phyloP scores from a whole-genome alignment of 2,888 invertebrate genomes.

The Platerodrilus igneus region DNA sequence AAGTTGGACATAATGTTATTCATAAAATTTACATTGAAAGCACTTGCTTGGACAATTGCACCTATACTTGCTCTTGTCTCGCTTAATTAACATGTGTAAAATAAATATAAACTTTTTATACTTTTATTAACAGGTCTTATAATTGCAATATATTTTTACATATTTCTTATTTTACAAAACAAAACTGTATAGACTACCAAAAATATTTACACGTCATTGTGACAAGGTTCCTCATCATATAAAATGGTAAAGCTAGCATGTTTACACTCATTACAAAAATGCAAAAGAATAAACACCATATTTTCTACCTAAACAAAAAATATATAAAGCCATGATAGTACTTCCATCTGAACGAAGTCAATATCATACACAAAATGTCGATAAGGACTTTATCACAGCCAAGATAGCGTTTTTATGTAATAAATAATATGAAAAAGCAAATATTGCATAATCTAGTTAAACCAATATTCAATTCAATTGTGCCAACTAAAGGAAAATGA shows the following conservation, averaged over 20 bases:
- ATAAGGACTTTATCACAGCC: constrained; percentile 54
- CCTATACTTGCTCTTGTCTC: too few species aligned
- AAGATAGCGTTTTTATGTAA: constrained; percentile 40
- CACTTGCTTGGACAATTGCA: too few species aligned
- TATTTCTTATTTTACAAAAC: constrained; percentile 32
- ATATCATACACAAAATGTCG: constrained; percentile 52
- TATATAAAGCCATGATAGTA: constrained; percentile 50
- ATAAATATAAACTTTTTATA: too few species aligned
- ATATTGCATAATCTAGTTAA: too few species aligned
- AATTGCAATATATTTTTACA: constrained; percentile 31
- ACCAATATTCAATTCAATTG: too few species aligned
- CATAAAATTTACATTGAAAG: too few species aligned
- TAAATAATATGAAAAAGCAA: constrained; percentile 26
- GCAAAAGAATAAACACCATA: constrained; percentile 14
- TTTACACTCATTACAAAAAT: constrained; percentile 16
- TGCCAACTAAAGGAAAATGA: too few species aligned
- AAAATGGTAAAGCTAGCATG: constrained; percentile 17
- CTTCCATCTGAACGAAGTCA: constrained; percentile 56
- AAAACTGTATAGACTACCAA: constrained; percentile 34
- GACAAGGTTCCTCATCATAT: constrained; percentile 50
- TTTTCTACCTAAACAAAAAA: constrained; percentile 20
- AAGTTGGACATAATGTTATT: too few species aligned
- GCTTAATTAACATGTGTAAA: too few species aligned
- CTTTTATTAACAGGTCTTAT: constrained; percentile 27
- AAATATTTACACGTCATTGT: constrained; percentile 40